Base-by-base conservation (phyloP, 2,797 vertebrate genomes). In the Melanotaenia pygmaea region DNA sequence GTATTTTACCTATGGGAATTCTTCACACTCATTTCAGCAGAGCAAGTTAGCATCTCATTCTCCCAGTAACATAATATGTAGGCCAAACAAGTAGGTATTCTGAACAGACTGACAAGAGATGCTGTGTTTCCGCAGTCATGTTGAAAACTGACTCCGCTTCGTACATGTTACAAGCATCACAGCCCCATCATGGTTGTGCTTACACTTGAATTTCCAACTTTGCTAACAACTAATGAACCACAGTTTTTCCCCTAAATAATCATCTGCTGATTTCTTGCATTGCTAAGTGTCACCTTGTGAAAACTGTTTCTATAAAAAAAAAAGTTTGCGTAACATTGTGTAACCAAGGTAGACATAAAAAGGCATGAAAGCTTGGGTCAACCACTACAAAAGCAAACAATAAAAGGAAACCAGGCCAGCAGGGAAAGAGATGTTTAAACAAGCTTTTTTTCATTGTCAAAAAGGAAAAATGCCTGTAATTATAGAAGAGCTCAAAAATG, bases 381-480 rank as follows among this genome's bases (percentile, higher is more conserved):
- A 35, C 26, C 6, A 13, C 60, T 50, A 64, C 40, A 26, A 76
- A 70, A 77, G 57, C 70, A 84, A 88, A 89, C 75, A 85, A 40
- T 66, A 22, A n/a, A 56, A 51, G 70, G 59, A 79, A 88, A 88
- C 59, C 58, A 85, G 84, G 79, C 87, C 82, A 82, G 59, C 12
- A 20, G 38, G 35, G 74, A 72, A 68, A 81, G 18, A 80, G 3
- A 64, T 50, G 51, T 60, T 73, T 64, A 59, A 28, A 69, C 22
- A 11, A 57, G 30, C 4, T 18, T 9, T 24, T 62, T 77, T 66
- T 26, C 26, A 26, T 56, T 40, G 38, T 32, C 22, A 56, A 76
- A 57, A 10, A 45, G 18, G 18, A 18, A 45, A 18, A 16, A 6
- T 18, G 14, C n/a, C 47, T 47, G 61, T 77, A 43, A 70, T 56